Conservation (phyloP, 2,888 invertebrate genomes). For the Coenonympha glycerion region DNA sequence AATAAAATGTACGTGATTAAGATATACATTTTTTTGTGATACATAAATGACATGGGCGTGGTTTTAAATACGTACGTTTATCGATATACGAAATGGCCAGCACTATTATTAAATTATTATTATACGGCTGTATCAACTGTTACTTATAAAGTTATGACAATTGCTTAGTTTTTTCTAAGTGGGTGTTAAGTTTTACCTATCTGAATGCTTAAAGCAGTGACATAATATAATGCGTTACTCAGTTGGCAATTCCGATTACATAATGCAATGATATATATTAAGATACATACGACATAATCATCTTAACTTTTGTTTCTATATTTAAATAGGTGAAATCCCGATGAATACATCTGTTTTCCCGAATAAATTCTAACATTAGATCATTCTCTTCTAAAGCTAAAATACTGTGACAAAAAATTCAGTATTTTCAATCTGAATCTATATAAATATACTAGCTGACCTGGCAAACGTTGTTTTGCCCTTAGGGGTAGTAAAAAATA, state of each 20-base stretch:
- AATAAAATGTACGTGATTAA: not conserved
- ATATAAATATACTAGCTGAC: too few species aligned
- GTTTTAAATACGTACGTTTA: not conserved
- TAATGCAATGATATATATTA: constrained; percentile 37
- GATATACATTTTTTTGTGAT: not conserved
- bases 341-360: too few species aligned
- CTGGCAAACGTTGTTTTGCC: too few species aligned
- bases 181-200: constrained; percentile 21
- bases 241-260: constrained; percentile 61
- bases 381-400: too few species aligned
- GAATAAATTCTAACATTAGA: too few species aligned
- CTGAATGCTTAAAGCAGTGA: constrained; percentile 23
- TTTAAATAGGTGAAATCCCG: too few species aligned
- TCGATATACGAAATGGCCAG: not conserved
- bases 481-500: too few species aligned
- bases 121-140: not conserved
- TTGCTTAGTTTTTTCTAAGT: not conserved
- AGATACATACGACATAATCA: not conserved
- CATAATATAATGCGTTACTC: constrained; percentile 27
- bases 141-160: not conserved
- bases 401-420: too few species aligned
- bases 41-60: not conserved
- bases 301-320: too few species aligned
- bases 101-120: not conserved
- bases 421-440: too few species aligned